These are phyloP conservation scores for Yponomeuta malinellus DNA, from an alignment of 2,888 invertebrate species.

Conservation along the genomic window DNA sequence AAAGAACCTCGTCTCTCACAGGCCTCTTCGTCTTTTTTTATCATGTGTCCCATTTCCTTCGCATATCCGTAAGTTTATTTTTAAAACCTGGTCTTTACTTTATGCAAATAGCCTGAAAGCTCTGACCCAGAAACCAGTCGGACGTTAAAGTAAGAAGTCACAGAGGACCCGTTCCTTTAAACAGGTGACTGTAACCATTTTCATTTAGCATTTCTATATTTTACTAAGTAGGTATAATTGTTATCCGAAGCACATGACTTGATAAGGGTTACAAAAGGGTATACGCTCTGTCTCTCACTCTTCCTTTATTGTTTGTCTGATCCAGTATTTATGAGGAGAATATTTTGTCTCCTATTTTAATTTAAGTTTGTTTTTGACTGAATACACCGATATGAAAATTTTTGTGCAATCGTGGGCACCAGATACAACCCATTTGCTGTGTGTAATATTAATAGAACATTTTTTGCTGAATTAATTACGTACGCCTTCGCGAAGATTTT, in stretches of 20 bases:
- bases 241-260: too few relatives aligned
- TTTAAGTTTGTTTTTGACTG: neutral
- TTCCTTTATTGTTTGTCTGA: neutral
- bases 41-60: slow-evolving; percentile 11
- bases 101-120: slow-evolving; percentile 58
- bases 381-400: slow-evolving; percentile 8
- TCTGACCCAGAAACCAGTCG: slow-evolving; percentile 49
- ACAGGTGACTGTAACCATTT: neutral
- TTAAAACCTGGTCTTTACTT: slow-evolving; percentile 28
- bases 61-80: slow-evolving; percentile 11
- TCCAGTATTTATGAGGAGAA: neutral
- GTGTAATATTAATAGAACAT: slow-evolving; percentile 56
- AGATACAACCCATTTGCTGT: slow-evolving; percentile 8
- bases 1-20: slow-evolving; percentile 1
- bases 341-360: neutral
- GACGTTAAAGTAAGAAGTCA: neutral
- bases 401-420: neutral
- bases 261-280: neutral
- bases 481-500: neutral
- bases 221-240: too few relatives aligned
- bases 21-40: slow-evolving; percentile 1
- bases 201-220: neutral
- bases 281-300: neutral
- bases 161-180: neutral
- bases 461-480: slow-evolving; percentile 5